Conservation (phyloP, 2,797 vertebrate species). For the Channa striata region DNA sequence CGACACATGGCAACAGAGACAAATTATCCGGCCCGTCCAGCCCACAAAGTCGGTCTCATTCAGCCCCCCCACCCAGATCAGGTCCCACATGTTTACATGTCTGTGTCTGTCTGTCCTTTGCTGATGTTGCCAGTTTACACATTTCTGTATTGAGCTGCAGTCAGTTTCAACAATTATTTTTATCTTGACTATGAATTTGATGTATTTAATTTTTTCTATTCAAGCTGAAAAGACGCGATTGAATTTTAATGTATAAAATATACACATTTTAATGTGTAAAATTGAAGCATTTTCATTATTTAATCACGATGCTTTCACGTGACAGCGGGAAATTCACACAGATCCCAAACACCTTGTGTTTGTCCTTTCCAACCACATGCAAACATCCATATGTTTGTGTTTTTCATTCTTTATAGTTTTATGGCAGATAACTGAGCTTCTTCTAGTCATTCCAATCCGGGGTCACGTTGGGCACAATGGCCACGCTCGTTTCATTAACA, state of each 20-base stretch:
- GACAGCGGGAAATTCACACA: too few species aligned
- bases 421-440: neutral
- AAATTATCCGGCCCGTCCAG: constrained; percentile 3
- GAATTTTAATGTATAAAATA: too few species aligned
- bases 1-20: constrained; percentile 56
- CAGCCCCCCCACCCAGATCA: neutral
- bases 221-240: too few species aligned
- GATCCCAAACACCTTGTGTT: neutral
- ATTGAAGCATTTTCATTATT: too few species aligned
- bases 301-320: too few species aligned
- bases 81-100: neutral
- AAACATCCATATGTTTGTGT: neutral
- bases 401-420: neutral
- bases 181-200: neutral
- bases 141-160: neutral
- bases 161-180: neutral
- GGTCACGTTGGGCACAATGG: constrained; percentile 14
- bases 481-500: constrained; percentile 45
- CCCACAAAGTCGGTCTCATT: constrained; percentile 11
- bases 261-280: too few species aligned
- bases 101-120: neutral
- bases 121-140: neutral
- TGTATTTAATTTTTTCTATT: too few species aligned
- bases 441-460: neutral
- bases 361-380: neutral